Conservation (phyloP, 1,140 invertebrate genomes). For the Globodera rostochiensis region DNA sequence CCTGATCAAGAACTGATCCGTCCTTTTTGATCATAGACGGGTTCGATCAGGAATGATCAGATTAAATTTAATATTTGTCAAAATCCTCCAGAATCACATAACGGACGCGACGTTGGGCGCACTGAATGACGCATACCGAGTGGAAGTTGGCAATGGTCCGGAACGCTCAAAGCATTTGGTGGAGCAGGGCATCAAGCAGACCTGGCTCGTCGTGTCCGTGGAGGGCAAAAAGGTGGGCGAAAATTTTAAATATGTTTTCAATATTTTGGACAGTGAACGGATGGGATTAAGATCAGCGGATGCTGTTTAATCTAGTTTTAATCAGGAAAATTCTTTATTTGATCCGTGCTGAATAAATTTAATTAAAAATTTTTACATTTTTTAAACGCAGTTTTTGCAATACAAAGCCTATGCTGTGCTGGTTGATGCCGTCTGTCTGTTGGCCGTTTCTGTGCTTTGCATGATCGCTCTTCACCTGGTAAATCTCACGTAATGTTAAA, state of each 20-base stretch:
- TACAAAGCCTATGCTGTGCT: slow-evolving; percentile 54
- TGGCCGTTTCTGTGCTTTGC: slow-evolving; percentile 45
- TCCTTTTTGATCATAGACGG: too few relatives aligned
- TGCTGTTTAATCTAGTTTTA: too few relatives aligned
- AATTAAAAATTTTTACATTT: background rate
- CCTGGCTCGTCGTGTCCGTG: slow-evolving; percentile 82
- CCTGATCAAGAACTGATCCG: too few relatives aligned
- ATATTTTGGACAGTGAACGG: too few relatives aligned
- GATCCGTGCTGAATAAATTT: too few relatives aligned
- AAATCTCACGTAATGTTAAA: slow-evolving; percentile 31
- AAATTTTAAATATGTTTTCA: too few relatives aligned
- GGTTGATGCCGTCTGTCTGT: slow-evolving; percentile 45
- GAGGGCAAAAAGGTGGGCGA: slow-evolving; percentile 40
- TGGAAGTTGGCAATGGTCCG: slow-evolving; percentile 81
- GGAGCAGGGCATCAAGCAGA: slow-evolving; percentile 79
- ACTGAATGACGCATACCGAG: slow-evolving; percentile 68
- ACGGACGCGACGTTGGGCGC: slow-evolving; percentile 77
- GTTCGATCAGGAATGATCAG: too few relatives aligned
- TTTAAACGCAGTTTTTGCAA: slow-evolving; percentile 51
- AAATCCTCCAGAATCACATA: slow-evolving; percentile 76
- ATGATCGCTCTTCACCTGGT: slow-evolving; percentile 42
- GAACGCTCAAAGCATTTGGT: slow-evolving; percentile 80
- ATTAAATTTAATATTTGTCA: background rate
- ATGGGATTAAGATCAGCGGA: too few relatives aligned
- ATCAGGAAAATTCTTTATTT: too few relatives aligned